phyloP scores from a whole-genome alignment of 64 coral and sea anemone genomes.

The Orbicella faveolata region DNA sequence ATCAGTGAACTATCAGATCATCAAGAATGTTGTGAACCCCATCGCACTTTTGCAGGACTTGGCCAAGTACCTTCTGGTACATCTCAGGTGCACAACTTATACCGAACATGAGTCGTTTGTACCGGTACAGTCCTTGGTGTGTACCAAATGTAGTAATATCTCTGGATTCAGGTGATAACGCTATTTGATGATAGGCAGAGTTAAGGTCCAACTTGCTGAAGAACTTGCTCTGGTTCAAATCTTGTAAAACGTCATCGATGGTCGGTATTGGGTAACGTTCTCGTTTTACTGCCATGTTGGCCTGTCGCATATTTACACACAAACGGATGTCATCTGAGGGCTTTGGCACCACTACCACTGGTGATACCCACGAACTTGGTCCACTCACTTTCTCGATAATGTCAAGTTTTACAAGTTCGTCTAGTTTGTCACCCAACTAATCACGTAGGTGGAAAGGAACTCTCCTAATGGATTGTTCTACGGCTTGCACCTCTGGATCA shows the following conservation, averaged over 20 bases:
- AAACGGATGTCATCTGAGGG: conserved; percentile 20
- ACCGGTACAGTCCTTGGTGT: conserved; percentile 12
- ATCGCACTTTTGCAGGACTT: conserved; percentile 45
- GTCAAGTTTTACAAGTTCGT: conserved; percentile 31
- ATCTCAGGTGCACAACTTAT: conserved; percentile 26
- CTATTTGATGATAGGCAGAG: conserved; percentile 28
- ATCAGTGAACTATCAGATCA: conserved; percentile 35
- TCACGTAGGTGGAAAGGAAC: conserved; percentile 49
- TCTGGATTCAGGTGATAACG: conserved; percentile 22
- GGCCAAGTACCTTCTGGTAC: conserved; percentile 19
- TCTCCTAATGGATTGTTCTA: conserved; percentile 9
- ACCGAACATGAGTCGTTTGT: conserved; percentile 44
- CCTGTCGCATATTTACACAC: conserved; percentile 23
- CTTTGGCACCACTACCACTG: conserved; percentile 37
- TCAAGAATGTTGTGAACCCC: conserved; percentile 41
- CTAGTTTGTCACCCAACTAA: not conserved
- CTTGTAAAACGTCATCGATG: conserved; percentile 8
- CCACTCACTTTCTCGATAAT: conserved; percentile 34
- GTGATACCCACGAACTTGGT: conserved; percentile 49
- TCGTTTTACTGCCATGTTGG: conserved; percentile 6
- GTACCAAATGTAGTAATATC: conserved; percentile 45
- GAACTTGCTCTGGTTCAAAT: conserved; percentile 24
- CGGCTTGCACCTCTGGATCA: not conserved
- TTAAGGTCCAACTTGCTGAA: conserved; percentile 24
- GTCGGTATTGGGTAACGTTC: conserved; percentile 21